phyloP scores from a whole-genome alignment of 2,113 vertebrate species.

The Leucosticte australis region DNA sequence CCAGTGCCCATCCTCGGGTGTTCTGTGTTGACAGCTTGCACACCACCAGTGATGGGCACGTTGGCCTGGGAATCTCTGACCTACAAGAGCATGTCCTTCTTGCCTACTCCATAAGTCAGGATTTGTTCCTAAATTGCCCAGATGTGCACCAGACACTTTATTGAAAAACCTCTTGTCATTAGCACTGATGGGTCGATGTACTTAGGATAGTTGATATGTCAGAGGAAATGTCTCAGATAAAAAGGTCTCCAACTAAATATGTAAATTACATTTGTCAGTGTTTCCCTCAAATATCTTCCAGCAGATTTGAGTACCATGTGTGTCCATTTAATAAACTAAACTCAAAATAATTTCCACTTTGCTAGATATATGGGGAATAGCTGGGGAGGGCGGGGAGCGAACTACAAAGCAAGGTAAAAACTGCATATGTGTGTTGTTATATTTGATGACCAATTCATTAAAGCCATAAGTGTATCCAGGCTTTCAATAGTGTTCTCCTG shows the following conservation, averaged over 20 bases:
- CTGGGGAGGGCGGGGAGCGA: background rate
- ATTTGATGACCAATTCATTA: constrained; percentile 47
- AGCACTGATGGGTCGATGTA: background rate
- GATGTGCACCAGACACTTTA: background rate
- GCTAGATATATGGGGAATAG: constrained; percentile 30
- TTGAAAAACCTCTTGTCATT: background rate
- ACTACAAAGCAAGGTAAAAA: constrained; percentile 67
- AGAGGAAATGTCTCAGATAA: constrained; percentile 19
- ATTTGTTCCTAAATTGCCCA: background rate
- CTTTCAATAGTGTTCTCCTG: constrained; percentile 64
- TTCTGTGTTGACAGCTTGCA: background rate
- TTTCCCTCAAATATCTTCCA: constrained; percentile 30
- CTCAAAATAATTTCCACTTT: constrained; percentile 52
- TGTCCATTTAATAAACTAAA: constrained; percentile 50
- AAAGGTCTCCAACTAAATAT: constrained; percentile 20
- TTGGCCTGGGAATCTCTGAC: background rate
- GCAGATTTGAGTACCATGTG: constrained; percentile 52
- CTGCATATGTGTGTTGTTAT: constrained; percentile 58
- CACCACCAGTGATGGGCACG: fast-evolving
- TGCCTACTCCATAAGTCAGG: background rate
- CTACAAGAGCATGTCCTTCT: background rate
- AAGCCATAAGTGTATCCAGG: constrained; percentile 66
- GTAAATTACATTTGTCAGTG: constrained; percentile 26
- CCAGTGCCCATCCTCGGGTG: background rate
- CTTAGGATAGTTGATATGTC: background rate